phyloP scores from a whole-genome alignment of 2,797 vertebrate genomes.

The Xenopus petersii region DNA sequence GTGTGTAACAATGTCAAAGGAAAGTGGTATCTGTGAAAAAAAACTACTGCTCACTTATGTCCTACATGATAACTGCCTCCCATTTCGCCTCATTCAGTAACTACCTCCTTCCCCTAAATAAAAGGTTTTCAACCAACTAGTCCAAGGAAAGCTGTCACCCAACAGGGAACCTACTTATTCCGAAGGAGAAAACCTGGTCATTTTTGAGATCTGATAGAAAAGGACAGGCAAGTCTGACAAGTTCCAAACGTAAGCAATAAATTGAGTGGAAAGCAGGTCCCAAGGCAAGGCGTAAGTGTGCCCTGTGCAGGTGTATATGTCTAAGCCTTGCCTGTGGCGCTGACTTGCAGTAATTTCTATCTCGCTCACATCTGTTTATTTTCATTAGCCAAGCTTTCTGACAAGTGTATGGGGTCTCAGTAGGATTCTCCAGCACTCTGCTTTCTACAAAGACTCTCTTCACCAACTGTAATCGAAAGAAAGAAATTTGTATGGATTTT shows the following conservation, averaged over 20 bases:
- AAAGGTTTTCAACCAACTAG: not conserved
- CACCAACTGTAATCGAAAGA: not conserved
- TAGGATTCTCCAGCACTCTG: constrained; percentile 31
- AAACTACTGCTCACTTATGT: too few species aligned
- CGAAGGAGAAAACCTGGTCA: constrained; percentile 2
- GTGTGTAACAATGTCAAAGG: too few species aligned
- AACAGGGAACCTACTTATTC: not conserved
- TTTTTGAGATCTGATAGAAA: constrained; percentile 18
- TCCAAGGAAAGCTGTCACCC: not conserved
- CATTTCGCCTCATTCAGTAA: not conserved
- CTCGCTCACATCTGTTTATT: constrained; percentile 43
- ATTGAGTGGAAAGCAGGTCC: constrained; percentile 34
- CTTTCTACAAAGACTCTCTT: constrained; percentile 10
- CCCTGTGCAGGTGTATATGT: constrained; percentile 33
- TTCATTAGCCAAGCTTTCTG: constrained; percentile 39
- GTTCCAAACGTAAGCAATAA: constrained; percentile 29
- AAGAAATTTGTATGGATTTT: not conserved
- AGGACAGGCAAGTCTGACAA: constrained; percentile 30
- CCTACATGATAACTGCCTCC: not conserved
- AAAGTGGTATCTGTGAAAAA: too few species aligned
- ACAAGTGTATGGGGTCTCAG: constrained; percentile 38
- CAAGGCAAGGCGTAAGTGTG: constrained; percentile 25
- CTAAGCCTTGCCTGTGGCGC: constrained; percentile 21
- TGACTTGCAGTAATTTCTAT: constrained; percentile 37
- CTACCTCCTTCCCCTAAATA: not conserved